A percentile compares a stretch with the other conserved stretches of the same genome.
Evolutionary conservation across 2,113 vertebrate genomes (phyloP).

Genomic region (Hippocampus comes): DNA sequence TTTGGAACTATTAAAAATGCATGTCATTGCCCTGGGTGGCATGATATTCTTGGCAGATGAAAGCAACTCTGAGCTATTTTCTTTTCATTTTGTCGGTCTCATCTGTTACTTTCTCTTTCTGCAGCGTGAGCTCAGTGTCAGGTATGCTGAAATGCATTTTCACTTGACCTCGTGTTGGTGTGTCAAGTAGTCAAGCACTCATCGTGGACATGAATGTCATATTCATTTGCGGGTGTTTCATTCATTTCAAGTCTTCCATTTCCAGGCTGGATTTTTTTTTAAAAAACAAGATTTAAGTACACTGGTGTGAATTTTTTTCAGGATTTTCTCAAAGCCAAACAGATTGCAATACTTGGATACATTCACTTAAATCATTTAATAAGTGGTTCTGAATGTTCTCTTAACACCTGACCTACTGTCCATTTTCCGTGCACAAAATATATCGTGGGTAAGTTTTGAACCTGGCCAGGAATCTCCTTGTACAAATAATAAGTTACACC

Average conservation of each 20-base stretch:
- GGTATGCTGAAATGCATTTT: slow-evolving; percentile 70
- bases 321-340: background rate
- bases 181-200: background rate
- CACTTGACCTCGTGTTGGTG: background rate
- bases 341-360: too few relatives aligned
- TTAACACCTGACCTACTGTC: background rate
- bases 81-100: background rate
- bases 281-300: background rate
- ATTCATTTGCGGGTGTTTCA: background rate
- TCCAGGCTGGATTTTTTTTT: too few relatives aligned
- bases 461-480: background rate
- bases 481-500: background rate
- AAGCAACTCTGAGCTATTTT: background rate
- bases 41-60: background rate
- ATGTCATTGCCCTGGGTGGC: background rate
- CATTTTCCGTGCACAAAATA: background rate
- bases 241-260: background rate
- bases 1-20: background rate
- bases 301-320: background rate
- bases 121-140: slow-evolving; percentile 94
- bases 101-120: slow-evolving; percentile 38
- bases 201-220: background rate
- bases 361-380: background rate
- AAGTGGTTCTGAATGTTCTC: background rate
- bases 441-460: background rate